Percentiles rank a stretch among this genome's conserved stretches.
Conservation (phyloP, 2,797 vertebrate species). For the Staurois parvus region DNA sequence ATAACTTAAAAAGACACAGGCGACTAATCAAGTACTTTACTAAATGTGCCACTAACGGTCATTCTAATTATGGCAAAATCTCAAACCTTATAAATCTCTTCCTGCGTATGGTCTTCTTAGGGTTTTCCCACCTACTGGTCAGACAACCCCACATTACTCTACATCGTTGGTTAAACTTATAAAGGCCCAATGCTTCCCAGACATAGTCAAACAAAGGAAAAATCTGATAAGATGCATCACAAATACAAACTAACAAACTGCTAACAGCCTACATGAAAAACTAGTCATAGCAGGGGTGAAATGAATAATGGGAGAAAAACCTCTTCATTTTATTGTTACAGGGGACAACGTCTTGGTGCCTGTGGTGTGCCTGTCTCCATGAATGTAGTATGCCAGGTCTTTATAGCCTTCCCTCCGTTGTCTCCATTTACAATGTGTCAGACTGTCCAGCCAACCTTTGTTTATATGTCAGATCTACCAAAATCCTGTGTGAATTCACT, state of each 20-base stretch:
- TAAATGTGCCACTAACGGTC: no score
- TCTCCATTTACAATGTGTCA: not conserved
- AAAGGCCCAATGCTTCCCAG: not conserved
- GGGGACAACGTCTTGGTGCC: constrained; percentile 12
- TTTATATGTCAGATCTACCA: not conserved
- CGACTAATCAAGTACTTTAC: no score
- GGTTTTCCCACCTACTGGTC: no score
- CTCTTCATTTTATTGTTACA: not conserved
- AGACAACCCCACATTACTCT: no score
- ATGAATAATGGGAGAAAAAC: not conserved
- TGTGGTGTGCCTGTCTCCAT: constrained; percentile 26
- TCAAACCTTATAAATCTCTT: no score
- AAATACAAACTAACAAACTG: not conserved
- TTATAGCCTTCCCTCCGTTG: not conserved
- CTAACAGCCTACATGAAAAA: no score
- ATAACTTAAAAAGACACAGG: no score
- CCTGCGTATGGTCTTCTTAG: no score
- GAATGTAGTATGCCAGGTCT: not conserved
- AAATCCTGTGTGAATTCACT: not conserved
- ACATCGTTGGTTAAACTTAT: not conserved
- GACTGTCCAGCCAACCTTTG: not conserved
- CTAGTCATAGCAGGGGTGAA: not conserved
- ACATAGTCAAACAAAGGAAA: not conserved
- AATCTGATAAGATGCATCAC: no score
- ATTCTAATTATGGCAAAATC: no score